Conservation (phyloP, 2,888 invertebrate species). For the Callyntrura guangdongensis region DNA sequence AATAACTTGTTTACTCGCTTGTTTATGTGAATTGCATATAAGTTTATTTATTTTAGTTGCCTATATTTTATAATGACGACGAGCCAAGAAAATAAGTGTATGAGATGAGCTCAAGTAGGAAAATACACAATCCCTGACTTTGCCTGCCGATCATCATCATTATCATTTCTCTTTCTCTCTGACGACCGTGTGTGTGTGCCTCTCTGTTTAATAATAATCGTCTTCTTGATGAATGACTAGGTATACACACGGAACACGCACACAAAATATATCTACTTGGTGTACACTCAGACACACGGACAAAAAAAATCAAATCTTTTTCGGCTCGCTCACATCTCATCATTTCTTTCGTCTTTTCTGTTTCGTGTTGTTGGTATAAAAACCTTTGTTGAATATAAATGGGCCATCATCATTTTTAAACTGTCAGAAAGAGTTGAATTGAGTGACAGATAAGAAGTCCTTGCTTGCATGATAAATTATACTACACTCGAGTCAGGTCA, state of each 20-base stretch:
- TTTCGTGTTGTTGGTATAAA: conserved; percentile 22
- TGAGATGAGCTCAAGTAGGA: background rate
- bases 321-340: conserved; percentile 62
- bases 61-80: background rate
- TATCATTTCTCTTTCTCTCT: no score
- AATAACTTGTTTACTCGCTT: conserved; percentile 78
- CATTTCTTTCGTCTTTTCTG: conserved; percentile 49
- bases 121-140: conserved; percentile 53
- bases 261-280: no score
- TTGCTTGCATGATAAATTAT: conserved; percentile 56
- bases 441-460: conserved; percentile 77
- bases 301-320: conserved; percentile 60
- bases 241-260: conserved; percentile 21
- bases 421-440: conserved; percentile 75
- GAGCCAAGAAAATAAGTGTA: background rate
- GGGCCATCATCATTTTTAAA: conserved; percentile 69
- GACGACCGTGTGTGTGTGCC: conserved; percentile 5
- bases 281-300: conserved; percentile 55
- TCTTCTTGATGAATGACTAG: background rate
- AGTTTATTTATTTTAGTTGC: conserved; percentile 70
- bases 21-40: conserved; percentile 76
- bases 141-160: conserved; percentile 42
- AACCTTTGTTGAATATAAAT: conserved; percentile 74
- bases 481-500: conserved; percentile 45
- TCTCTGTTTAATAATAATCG: conserved; percentile 42